A percentile compares a stretch with the other conserved stretches of the same genome.
Evolutionary conservation across 2,113 vertebrate species (phyloP).

Genomic region (Colinus virginianus): DNA sequence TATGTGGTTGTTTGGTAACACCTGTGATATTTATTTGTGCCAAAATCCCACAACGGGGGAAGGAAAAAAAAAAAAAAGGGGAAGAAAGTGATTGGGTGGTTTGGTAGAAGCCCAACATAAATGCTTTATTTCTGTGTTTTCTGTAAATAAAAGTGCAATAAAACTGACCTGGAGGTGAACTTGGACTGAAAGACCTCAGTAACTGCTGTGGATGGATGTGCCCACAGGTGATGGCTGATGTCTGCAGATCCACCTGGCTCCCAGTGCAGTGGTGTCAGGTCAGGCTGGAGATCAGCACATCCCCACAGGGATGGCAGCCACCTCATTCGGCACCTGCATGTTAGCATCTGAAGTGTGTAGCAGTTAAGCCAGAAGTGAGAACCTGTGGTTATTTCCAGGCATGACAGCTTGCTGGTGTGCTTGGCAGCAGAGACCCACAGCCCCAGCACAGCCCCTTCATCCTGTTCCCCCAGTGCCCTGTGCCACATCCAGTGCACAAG

Average conservation of each 20-base stretch:
- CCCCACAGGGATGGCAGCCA: accelerated
- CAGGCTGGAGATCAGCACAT: background rate
- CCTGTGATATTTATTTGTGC: slow-evolving; percentile 78
- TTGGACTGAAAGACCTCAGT: slow-evolving; percentile 7
- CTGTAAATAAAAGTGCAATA: slow-evolving; percentile 85
- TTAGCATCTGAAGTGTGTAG: background rate
- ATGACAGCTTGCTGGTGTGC: background rate
- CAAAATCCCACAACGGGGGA: slow-evolving; percentile 65
- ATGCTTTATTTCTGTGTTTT: slow-evolving; percentile 84
- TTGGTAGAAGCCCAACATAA: slow-evolving; percentile 76
- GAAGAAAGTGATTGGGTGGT: slow-evolving; percentile 22
- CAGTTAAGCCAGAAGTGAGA: background rate
- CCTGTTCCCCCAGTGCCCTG: background rate
- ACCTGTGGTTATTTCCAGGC: background rate
- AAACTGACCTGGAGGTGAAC: slow-evolving; percentile 33
- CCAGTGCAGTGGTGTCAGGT: accelerated
- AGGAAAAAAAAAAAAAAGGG: background rate
- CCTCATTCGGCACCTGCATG: accelerated
- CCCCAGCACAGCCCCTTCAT: background rate
- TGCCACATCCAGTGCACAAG: accelerated
- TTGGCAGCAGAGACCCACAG: background rate
- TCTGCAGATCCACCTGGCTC: background rate
- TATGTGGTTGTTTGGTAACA: slow-evolving; percentile 74
- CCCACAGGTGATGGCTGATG: background rate
- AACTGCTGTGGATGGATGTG: background rate